These are phyloP conservation scores for Phrynosoma blainvillii DNA, from an alignment of 2,113 vertebrate genomes.

Conservation along the genomic window DNA sequence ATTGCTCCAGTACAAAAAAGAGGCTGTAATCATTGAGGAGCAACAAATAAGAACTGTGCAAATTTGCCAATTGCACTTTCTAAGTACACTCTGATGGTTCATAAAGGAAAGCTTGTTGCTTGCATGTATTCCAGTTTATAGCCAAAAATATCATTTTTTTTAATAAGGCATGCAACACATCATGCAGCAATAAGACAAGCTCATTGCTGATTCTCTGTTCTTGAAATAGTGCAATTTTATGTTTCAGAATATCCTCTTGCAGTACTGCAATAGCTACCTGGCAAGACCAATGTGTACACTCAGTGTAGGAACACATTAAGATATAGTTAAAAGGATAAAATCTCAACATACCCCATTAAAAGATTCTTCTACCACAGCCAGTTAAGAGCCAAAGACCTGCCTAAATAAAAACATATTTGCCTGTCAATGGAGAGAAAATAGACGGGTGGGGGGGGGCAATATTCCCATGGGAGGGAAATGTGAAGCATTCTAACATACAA, in stretches of 20 bases:
- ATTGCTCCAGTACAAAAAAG: conserved; percentile 26
- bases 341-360: neutral
- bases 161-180: neutral
- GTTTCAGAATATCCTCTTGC: accelerated
- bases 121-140: conserved; percentile 4
- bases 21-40: neutral
- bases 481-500: neutral
- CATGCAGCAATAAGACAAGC: neutral
- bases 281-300: neutral
- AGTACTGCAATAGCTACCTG: neutral
- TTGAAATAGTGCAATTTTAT: neutral
- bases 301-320: no score
- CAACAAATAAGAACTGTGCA: conserved; percentile 16
- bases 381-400: no score
- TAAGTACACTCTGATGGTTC: neutral
- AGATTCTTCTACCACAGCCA: neutral
- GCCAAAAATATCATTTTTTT: conserved; percentile 3
- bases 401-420: no score
- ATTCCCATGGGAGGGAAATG: neutral
- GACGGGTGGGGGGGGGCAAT: neutral
- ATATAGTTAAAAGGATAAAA: no score
- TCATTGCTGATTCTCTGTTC: neutral
- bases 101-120: neutral
- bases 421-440: no score
- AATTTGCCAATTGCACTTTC: conserved; percentile 8